These are phyloP conservation scores for Rallus limicola DNA, from an alignment of 2,113 vertebrate genomes.

Conservation along the genomic window DNA sequence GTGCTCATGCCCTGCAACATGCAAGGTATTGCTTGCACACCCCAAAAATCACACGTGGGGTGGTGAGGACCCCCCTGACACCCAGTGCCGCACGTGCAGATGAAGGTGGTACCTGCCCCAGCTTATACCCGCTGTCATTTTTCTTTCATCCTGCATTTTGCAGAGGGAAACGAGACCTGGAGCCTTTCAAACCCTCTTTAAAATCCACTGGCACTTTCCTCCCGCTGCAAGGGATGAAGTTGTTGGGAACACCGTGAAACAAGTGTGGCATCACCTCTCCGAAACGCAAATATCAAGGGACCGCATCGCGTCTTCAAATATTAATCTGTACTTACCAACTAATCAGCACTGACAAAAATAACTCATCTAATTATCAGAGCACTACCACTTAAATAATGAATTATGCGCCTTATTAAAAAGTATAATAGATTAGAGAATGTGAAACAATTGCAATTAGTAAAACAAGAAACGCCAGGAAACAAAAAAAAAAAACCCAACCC, in stretches of 20 bases:
- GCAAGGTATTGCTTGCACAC: neutral
- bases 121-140: rapidly evolving
- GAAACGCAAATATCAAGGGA: neutral
- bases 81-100: rapidly evolving
- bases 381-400: neutral
- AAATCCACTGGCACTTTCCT: neutral
- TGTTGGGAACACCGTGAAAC: neutral
- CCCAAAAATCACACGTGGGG: neutral
- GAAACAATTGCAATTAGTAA: slow-evolving; percentile 55
- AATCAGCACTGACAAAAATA: slow-evolving; percentile 40
- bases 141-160: neutral
- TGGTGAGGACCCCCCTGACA: rapidly evolving
- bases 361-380: slow-evolving; percentile 46
- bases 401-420: slow-evolving; percentile 54
- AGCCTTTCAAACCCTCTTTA: neutral
- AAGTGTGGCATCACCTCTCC: slow-evolving; percentile 15
- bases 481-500: neutral
- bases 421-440: slow-evolving; percentile 31
- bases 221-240: neutral
- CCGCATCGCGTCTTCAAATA: neutral
- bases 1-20: rapidly evolving
- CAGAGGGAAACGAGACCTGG: neutral
- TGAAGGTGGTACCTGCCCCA: neutral
- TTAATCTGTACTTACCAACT: slow-evolving; percentile 30
- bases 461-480: slow-evolving; percentile 1